Conservation (phyloP, 2,797 vertebrate species). For the Scyliorhinus canicula region DNA sequence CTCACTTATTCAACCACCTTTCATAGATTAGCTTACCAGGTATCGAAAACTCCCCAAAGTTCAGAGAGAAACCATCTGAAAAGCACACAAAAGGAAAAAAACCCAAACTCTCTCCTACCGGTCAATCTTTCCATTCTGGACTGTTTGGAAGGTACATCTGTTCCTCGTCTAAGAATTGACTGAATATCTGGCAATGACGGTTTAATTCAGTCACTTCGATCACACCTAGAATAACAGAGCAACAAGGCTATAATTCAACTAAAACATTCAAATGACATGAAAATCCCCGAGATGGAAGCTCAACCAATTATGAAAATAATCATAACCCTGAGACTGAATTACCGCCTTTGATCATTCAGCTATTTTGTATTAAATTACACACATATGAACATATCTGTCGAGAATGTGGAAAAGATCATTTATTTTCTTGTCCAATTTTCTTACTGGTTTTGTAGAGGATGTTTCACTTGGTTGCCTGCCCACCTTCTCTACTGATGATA, state of each 20-base stretch:
- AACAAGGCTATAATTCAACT: slow-evolving; percentile 5
- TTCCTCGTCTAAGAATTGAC: neutral
- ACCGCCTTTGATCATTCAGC: neutral
- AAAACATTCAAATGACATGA: neutral
- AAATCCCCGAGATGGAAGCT: neutral
- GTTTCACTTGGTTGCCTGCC: neutral
- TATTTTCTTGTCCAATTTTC: slow-evolving; percentile 7
- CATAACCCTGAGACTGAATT: neutral
- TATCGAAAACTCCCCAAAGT: neutral
- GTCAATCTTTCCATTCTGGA: neutral
- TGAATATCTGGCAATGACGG: neutral
- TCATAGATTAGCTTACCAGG: neutral
- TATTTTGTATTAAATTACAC: neutral
- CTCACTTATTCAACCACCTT: neutral
- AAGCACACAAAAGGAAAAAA: neutral
- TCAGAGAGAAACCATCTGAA: neutral
- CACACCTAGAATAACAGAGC: neutral
- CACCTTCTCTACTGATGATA: neutral
- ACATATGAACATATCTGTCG: neutral
- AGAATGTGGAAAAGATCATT: neutral
- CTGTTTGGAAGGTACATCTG: neutral
- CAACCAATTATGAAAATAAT: neutral
- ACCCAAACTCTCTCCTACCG: neutral
- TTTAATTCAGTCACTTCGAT: neutral
- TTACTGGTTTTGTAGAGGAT: neutral